phyloP scores from a whole-genome alignment of 1,140 invertebrate genomes.

The Cataglyphis hispanica region DNA sequence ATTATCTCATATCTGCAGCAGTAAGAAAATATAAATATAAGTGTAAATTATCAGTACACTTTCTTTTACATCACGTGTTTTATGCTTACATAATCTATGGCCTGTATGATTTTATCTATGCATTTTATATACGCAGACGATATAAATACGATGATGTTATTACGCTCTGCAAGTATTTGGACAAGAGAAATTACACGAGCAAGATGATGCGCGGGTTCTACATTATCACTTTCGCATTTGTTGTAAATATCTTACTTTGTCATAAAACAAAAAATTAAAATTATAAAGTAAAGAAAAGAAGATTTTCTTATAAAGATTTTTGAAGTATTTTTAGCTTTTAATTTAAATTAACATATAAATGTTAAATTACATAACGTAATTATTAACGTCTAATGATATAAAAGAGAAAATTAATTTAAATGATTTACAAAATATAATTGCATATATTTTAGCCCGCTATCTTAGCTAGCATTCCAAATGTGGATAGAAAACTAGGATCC shows the following conservation, averaged over 20 bases:
- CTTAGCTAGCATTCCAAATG: too few species aligned
- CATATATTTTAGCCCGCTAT: too few species aligned
- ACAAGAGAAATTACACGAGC: background rate
- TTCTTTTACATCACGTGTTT: background rate
- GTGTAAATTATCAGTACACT: background rate
- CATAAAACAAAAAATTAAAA: background rate
- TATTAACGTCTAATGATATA: background rate
- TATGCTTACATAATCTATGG: background rate
- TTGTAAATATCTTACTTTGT: background rate
- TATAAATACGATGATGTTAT: constrained; percentile 17
- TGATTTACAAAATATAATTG: background rate
- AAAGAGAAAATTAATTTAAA: background rate
- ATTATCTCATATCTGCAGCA: background rate
- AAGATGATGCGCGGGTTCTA: background rate
- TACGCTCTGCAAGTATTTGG: background rate
- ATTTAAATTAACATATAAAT: background rate
- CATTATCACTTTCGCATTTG: background rate
- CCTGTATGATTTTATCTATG: background rate
- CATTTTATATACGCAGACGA: background rate
- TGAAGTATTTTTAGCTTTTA: background rate
- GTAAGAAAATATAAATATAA: background rate
- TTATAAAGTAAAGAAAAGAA: background rate
- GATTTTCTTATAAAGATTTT: background rate
- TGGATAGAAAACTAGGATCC: too few species aligned
- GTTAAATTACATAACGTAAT: background rate